Conservation (phyloP, 2,113 vertebrate species). For the Scytalopus superciliaris region DNA sequence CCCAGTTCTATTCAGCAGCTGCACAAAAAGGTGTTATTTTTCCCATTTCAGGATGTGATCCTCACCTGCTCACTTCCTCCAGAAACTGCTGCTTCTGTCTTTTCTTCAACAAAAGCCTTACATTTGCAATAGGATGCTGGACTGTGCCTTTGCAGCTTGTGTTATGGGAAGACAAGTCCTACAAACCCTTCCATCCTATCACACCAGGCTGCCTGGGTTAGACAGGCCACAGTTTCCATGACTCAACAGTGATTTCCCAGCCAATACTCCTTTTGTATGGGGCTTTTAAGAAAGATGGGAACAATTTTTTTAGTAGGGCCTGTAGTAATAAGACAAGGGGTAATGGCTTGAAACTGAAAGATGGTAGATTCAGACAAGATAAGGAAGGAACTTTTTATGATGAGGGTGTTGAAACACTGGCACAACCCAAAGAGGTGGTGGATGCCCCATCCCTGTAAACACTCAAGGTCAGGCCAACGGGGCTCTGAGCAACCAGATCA, state of each 20-base stretch:
- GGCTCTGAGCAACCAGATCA: background rate
- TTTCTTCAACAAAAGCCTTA: background rate
- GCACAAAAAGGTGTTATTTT: background rate
- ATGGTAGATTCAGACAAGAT: background rate
- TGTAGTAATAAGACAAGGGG: background rate
- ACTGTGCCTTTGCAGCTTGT: background rate
- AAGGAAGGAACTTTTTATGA: background rate
- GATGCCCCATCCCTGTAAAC: background rate
- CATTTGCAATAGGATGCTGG: background rate
- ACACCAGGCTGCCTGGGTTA: background rate
- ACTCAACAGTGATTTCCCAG: background rate
- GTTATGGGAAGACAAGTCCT: background rate
- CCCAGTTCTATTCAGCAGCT: background rate
- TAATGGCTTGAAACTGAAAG: background rate
- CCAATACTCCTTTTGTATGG: background rate
- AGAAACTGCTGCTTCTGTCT: background rate
- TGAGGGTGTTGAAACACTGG: background rate
- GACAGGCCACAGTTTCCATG: background rate
- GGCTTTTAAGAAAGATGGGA: background rate
- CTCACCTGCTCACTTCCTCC: background rate
- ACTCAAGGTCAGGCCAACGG: background rate
- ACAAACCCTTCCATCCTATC: background rate
- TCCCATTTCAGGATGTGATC: background rate
- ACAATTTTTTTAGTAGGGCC: background rate
- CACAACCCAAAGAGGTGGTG: background rate